These are phyloP conservation scores for Leptothorax acervorum DNA, from an alignment of 2,888 invertebrate species.

Conservation along the genomic window DNA sequence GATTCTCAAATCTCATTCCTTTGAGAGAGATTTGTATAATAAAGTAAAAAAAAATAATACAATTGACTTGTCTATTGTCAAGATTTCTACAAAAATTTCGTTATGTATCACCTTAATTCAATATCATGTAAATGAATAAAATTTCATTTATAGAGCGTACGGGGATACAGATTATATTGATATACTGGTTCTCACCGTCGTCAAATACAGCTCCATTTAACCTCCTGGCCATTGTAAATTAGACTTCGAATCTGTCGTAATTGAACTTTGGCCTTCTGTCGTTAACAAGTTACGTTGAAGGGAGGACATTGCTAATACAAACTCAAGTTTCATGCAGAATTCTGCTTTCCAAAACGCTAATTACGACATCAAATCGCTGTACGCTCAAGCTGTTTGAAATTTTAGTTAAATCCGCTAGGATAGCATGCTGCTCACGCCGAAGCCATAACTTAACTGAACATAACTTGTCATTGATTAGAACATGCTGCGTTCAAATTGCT, in stretches of 20 bases:
- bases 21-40: neutral
- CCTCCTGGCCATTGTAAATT: conserved; percentile 56
- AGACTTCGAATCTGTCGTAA: conserved; percentile 57
- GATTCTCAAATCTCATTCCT: neutral
- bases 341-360: conserved; percentile 25
- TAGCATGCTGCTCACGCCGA: neutral
- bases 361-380: conserved; percentile 12
- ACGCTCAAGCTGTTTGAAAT: conserved; percentile 17
- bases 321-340: conserved; percentile 19
- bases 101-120: neutral
- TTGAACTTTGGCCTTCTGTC: conserved; percentile 50
- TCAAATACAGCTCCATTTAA: conserved; percentile 48
- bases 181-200: conserved; percentile 6
- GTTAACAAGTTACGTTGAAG: conserved; percentile 29
- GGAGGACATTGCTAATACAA: neutral
- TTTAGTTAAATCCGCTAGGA: conserved; percentile 16
- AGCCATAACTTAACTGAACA: conserved; percentile 14
- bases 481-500: conserved; percentile 14
- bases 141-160: neutral
- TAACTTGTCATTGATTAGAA: conserved; percentile 19
- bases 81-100: neutral
- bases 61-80: neutral
- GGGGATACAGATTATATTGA: neutral
- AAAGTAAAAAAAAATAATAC: neutral
- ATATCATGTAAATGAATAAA: neutral